phyloP scores from a whole-genome alignment of 2,888 invertebrate genomes.

The Mactromeris polynyma region DNA sequence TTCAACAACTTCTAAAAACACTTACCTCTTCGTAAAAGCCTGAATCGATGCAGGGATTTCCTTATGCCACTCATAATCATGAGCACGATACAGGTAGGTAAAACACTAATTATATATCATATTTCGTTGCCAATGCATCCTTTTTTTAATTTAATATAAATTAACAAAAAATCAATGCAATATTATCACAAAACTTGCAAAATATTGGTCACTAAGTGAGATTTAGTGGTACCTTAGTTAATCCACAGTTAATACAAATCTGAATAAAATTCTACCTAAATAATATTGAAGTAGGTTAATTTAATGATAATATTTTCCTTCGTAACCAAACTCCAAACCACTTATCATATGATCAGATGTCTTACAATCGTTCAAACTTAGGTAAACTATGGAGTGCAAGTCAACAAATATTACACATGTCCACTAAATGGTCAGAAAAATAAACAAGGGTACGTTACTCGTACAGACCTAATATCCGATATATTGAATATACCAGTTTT shows the following conservation, averaged over 20 bases:
- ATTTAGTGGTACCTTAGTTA: not conserved
- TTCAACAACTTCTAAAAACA: not conserved
- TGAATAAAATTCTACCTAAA: not conserved
- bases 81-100: not conserved
- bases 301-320: slow-evolving; percentile 37
- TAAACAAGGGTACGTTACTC: slow-evolving; percentile 41
- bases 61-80: slow-evolving; percentile 18
- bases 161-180: no score
- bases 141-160: no score
- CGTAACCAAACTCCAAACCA: slow-evolving; percentile 25
- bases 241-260: not conserved
- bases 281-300: not conserved
- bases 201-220: not conserved
- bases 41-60: not conserved
- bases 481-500: slow-evolving; percentile 23
- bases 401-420: slow-evolving; percentile 35
- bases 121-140: no score
- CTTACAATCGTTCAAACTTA: slow-evolving; percentile 24
- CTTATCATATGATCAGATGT: slow-evolving; percentile 26
- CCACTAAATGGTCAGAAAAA: slow-evolving; percentile 38
- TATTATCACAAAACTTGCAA: not conserved
- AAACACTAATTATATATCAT: no score
- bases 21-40: slow-evolving; percentile 28
- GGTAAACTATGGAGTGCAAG: slow-evolving; percentile 25
- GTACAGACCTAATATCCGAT: not conserved